These are phyloP conservation scores for Muricea muricata DNA, from an alignment of 92 coral and sea anemone species.

Conservation along the genomic window DNA sequence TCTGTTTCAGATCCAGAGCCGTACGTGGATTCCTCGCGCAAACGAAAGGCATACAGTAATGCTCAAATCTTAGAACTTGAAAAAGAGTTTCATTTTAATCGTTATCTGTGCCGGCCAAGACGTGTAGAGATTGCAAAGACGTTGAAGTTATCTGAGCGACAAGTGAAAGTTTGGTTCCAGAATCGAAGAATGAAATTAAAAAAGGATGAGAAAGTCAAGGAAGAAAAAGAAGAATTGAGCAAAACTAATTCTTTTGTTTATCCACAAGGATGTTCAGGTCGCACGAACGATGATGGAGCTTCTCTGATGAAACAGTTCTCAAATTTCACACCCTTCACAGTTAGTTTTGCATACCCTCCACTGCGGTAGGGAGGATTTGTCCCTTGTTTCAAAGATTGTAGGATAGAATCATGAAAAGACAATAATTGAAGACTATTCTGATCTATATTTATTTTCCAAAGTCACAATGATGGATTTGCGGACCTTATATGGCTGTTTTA, in stretches of 20 bases:
- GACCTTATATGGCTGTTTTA: not conserved
- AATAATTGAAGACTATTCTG: not conserved
- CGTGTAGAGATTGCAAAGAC: conserved; percentile 91
- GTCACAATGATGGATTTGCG: too few species aligned
- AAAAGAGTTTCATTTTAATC: conserved; percentile 93
- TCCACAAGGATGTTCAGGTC: conserved; percentile 13
- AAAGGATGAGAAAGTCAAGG: conserved; percentile 89
- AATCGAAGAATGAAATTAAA: conserved; percentile 98
- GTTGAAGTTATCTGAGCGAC: conserved; percentile 85
- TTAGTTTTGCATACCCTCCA: not conserved
- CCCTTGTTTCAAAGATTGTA: not conserved
- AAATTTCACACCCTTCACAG: not conserved
- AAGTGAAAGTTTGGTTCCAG: conserved; percentile 97
- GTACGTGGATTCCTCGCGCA: conserved; percentile 68
- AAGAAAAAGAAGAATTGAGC: conserved; percentile 52
- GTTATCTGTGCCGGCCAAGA: conserved; percentile 89
- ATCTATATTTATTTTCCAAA: not conserved
- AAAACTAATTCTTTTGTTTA: conserved; percentile 49
- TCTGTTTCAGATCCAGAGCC: conserved; percentile 27
- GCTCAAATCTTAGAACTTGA: conserved; percentile 89
- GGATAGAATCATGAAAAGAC: not conserved
- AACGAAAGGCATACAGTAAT: conserved; percentile 96
- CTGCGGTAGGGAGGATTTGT: not conserved
- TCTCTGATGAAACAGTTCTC: conserved; percentile 17
- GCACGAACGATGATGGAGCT: not conserved